phyloP scores from a whole-genome alignment of 2,797 vertebrate species.

The Falco biarmicus region DNA sequence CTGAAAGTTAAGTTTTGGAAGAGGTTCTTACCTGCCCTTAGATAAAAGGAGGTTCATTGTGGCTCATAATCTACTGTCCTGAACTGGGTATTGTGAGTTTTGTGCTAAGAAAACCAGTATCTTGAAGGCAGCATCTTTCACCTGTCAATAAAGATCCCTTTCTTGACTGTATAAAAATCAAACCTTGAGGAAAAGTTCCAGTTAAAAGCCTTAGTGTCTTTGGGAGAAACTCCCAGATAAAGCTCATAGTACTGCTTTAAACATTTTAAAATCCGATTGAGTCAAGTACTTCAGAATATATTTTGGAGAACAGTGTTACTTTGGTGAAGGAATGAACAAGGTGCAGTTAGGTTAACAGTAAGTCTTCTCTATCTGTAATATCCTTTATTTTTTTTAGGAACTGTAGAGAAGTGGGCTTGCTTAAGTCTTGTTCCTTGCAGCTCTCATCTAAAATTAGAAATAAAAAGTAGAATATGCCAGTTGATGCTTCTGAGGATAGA shows the following conservation, averaged over 20 bases:
- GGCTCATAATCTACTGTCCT: not conserved
- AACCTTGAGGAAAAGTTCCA: not conserved
- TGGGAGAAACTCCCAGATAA: not conserved
- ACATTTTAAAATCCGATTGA: not conserved
- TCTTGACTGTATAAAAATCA: not conserved
- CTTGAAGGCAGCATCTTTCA: not conserved
- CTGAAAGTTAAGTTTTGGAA: not conserved
- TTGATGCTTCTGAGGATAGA: not conserved
- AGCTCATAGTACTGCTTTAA: not conserved
- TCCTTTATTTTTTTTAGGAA: not conserved
- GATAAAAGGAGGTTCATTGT: not conserved
- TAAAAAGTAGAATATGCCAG: not conserved
- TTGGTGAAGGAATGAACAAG: not conserved
- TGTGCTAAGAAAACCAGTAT: not conserved
- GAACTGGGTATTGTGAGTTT: not conserved
- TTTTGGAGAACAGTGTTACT: not conserved
- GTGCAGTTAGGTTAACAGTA: not conserved
- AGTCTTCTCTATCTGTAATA: not conserved
- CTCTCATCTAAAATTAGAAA: not conserved
- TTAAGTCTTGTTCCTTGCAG: not conserved
- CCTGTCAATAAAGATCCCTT: not conserved
- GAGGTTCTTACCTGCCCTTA: not conserved
- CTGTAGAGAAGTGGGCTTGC: not conserved
- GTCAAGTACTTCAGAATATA: not conserved
- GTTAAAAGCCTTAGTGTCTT: not conserved